Conservation (phyloP, 2,888 invertebrate genomes). For the Euphydryas editha region DNA sequence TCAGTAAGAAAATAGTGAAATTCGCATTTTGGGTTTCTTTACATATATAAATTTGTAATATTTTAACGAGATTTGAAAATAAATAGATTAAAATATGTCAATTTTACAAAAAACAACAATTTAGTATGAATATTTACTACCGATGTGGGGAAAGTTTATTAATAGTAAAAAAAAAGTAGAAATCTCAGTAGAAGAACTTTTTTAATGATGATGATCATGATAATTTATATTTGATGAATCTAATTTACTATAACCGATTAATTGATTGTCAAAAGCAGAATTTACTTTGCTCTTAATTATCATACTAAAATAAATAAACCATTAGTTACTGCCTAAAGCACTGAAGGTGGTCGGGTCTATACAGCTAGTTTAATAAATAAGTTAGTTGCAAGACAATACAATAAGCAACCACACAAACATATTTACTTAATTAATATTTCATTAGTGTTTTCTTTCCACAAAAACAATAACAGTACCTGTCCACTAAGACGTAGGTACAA, state of each 20-base stretch:
- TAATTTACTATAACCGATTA: slow-evolving; percentile 49
- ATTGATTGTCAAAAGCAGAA: slow-evolving; percentile 58
- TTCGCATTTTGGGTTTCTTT: no score
- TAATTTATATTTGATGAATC: no score
- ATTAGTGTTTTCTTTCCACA: not conserved
- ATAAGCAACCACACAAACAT: not conserved
- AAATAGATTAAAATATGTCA: no score
- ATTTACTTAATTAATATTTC: slow-evolving; percentile 8
- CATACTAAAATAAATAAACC: slow-evolving; percentile 35
- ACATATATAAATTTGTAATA: no score
- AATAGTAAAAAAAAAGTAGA: slow-evolving; percentile 22
- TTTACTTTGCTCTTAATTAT: slow-evolving; percentile 37
- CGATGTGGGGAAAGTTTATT: slow-evolving; percentile 50
- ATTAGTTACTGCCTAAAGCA: slow-evolving; percentile 31
- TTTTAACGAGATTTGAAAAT: no score
- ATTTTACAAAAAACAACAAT: no score
- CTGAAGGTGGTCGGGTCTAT: not conserved
- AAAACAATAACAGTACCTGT: slow-evolving; percentile 17
- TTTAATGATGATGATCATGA: no score
- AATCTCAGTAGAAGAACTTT: no score
- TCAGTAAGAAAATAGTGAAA: no score
- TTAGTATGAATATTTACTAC: no score
- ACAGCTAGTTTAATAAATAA: not conserved
- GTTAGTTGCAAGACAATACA: no score
- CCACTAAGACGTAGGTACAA: slow-evolving; percentile 17